A percentile compares a stretch with the other conserved stretches of the same genome.
Conservation (phyloP, 2,113 vertebrate genomes). For the Octodon degus region DNA sequence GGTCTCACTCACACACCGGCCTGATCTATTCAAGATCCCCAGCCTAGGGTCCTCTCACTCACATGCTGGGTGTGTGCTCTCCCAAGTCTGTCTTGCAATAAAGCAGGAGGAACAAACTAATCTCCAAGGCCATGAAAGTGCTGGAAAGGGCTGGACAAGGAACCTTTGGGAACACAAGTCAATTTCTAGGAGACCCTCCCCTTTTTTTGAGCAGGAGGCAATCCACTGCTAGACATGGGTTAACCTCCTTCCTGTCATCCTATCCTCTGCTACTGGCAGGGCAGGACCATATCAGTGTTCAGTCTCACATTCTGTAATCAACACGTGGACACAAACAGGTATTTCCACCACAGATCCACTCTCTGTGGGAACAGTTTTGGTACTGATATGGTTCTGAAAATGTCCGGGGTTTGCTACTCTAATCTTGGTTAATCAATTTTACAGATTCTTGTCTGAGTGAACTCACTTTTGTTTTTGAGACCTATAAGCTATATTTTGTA, state of each 20-base stretch:
- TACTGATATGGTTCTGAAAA: not conserved
- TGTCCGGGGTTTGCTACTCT: not conserved
- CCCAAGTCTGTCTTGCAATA: not conserved
- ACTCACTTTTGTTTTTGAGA: not conserved
- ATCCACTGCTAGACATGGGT: not conserved
- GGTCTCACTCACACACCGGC: too few species aligned
- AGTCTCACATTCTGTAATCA: not conserved
- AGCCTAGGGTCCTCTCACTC: too few species aligned
- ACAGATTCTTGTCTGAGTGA: not conserved
- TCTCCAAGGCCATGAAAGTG: not conserved
- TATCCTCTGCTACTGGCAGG: not conserved
- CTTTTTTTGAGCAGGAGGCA: not conserved
- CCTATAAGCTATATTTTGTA: conserved; percentile 66
- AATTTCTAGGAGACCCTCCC: not conserved
- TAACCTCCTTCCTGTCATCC: not conserved
- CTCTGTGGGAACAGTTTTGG: not conserved
- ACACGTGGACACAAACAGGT: not conserved
- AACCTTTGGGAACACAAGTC: not conserved
- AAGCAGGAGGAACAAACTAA: not conserved
- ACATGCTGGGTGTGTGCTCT: not conserved
- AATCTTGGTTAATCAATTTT: not conserved
- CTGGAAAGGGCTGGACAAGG: not conserved
- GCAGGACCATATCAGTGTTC: not conserved
- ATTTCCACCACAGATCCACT: not conserved
- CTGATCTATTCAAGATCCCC: too few species aligned